Evolutionary conservation across 2,888 invertebrate genomes (phyloP).

Genomic region (Allophyes oxyacanthae): DNA sequence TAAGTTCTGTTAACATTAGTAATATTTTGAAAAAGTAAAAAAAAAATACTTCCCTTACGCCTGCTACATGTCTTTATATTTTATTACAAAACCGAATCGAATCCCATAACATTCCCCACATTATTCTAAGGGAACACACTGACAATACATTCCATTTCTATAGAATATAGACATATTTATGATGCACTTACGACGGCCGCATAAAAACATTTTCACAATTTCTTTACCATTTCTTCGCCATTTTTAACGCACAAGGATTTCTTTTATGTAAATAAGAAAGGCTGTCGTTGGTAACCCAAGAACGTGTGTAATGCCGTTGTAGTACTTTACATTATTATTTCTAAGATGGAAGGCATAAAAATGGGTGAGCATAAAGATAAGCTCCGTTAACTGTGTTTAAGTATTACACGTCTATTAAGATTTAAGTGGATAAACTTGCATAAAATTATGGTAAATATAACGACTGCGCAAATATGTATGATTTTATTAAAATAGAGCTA

Average conservation of each 20-base stretch:
- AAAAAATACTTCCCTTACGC: not conserved
- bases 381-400: conserved; percentile 48
- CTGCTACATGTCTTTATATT: conserved; percentile 20
- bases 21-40: not conserved
- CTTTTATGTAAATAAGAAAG: conserved; percentile 55
- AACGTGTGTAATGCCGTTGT: conserved; percentile 51
- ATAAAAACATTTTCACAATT: conserved; percentile 51
- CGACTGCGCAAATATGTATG: conserved; percentile 25
- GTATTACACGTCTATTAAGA: conserved; percentile 48
- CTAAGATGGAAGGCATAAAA: conserved; percentile 49
- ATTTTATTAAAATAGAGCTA: conserved; percentile 1
- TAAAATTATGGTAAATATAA: conserved; percentile 39
- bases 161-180: conserved; percentile 50
- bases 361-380: conserved; percentile 47
- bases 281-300: conserved; percentile 31
- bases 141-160: conserved; percentile 43
- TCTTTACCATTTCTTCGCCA: conserved; percentile 29
- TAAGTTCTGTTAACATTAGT: no score
- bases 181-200: conserved; percentile 46
- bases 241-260: conserved; percentile 53
- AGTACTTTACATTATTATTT: conserved; percentile 50
- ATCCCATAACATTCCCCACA: conserved; percentile 16
- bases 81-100: conserved; percentile 39
- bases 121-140: conserved; percentile 39
- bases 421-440: conserved; percentile 39